These are phyloP conservation scores for Todus mexicanus DNA, from an alignment of 2,797 vertebrate genomes.

Conservation along the genomic window DNA sequence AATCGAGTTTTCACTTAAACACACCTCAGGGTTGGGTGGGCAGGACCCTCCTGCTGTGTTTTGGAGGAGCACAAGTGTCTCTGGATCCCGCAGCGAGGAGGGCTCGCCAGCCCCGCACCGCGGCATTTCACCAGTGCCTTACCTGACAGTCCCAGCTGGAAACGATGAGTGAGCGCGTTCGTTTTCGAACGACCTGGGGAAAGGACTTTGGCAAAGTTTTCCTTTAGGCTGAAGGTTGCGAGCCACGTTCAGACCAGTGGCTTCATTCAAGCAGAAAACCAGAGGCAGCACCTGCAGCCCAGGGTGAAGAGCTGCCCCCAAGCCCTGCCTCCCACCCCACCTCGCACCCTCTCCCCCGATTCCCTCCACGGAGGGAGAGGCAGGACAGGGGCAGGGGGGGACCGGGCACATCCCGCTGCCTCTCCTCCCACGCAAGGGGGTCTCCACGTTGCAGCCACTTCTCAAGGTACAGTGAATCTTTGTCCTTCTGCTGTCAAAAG, in stretches of 20 bases:
- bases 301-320: fast-evolving
- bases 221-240: neutral
- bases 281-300: neutral
- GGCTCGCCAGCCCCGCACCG: fast-evolving
- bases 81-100: neutral
- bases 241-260: neutral
- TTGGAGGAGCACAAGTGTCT: neutral
- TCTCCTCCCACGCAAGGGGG: neutral
- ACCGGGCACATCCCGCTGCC: neutral
- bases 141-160: neutral
- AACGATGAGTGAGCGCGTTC: fast-evolving
- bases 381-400: neutral
- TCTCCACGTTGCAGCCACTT: neutral
- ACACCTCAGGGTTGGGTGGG: no score
- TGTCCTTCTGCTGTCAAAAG: neutral
- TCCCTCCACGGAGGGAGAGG: fast-evolving
- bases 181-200: neutral
- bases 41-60: fast-evolving
- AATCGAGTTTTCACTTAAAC: fast-evolving
- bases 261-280: neutral
- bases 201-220: neutral
- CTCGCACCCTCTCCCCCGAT: neutral
- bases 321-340: neutral
- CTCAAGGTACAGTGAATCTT: neutral
- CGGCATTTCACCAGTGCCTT: fast-evolving